These are phyloP conservation scores for Pissodes strobi DNA, from an alignment of 1,140 invertebrate genomes.

Conservation along the genomic window DNA sequence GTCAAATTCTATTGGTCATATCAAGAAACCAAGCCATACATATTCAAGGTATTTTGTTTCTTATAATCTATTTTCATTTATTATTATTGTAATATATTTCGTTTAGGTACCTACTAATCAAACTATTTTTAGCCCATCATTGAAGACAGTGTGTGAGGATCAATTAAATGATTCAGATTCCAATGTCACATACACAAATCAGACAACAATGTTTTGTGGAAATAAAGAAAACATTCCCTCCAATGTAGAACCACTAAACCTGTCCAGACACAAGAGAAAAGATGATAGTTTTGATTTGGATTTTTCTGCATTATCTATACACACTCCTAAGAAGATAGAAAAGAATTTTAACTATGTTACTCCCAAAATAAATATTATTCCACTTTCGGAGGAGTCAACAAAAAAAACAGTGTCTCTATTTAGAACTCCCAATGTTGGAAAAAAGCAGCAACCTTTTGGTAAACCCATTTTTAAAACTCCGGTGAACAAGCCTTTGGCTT, in stretches of 20 bases:
- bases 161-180: too few relatives aligned
- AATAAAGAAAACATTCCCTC: constrained; percentile 8
- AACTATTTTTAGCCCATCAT: too few relatives aligned
- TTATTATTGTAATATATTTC: too few relatives aligned
- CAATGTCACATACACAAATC: too few relatives aligned
- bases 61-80: too few relatives aligned
- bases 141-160: too few relatives aligned
- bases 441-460: not conserved
- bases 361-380: constrained; percentile 33
- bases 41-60: too few relatives aligned
- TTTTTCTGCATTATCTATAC: constrained; percentile 28
- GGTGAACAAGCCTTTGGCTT: constrained; percentile 3
- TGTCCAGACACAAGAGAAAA: not conserved
- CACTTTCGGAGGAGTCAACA: constrained; percentile 2
- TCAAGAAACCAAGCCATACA: not conserved
- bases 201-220: too few relatives aligned
- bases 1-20: not conserved
- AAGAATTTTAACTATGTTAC: constrained; percentile 18
- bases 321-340: constrained; percentile 28
- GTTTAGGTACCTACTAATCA: too few relatives aligned
- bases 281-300: constrained; percentile 39
- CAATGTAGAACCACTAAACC: not conserved
- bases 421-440: constrained; percentile 4
- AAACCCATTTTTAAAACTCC: constrained; percentile 26
- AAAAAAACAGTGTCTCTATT: constrained; percentile 2